Conservation (phyloP, 2,888 invertebrate genomes). For the Sthenelais limicola region DNA sequence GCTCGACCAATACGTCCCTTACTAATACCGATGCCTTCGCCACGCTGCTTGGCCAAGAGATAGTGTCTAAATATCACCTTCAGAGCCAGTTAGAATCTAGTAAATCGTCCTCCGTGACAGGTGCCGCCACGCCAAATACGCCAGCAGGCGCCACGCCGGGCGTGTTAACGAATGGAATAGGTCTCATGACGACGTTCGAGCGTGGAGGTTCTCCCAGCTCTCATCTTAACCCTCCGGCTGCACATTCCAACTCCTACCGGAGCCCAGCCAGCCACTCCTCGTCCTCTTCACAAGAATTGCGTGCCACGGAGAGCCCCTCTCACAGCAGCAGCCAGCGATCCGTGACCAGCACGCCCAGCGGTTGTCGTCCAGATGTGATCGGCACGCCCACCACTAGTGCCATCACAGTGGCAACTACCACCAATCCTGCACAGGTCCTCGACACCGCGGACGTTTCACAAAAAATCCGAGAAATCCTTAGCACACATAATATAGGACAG, state of each 20-base stretch:
- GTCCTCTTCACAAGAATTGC: not conserved
- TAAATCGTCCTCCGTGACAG: not conserved
- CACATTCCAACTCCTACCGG: not conserved
- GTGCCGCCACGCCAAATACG: slow-evolving; percentile 90
- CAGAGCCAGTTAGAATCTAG: slow-evolving; percentile 25
- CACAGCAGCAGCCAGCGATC: slow-evolving; percentile 7
- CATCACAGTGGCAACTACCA: slow-evolving; percentile 10
- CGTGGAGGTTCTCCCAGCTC: not conserved
- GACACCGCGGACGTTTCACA: slow-evolving; percentile 95
- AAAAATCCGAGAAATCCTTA: slow-evolving; percentile 91
- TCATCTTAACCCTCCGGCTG: slow-evolving; percentile 20
- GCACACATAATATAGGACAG: slow-evolving; percentile 98
- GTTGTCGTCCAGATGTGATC: not conserved
- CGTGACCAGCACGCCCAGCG: not conserved
- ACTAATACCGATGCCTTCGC: slow-evolving; percentile 71
- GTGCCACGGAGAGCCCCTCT: not conserved
- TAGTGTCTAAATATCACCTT: slow-evolving; percentile 81
- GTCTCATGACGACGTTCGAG: slow-evolving; percentile 90
- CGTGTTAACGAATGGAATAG: slow-evolving; percentile 79
- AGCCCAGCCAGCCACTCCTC: slow-evolving; percentile 3
- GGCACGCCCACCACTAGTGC: not conserved
- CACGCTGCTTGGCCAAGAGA: slow-evolving; percentile 81
- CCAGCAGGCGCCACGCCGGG: not conserved
- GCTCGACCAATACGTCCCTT: slow-evolving; percentile 53
- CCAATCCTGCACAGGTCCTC: slow-evolving; percentile 72